phyloP scores from a whole-genome alignment of 2,888 invertebrate species.

The Tridacna gigas region DNA sequence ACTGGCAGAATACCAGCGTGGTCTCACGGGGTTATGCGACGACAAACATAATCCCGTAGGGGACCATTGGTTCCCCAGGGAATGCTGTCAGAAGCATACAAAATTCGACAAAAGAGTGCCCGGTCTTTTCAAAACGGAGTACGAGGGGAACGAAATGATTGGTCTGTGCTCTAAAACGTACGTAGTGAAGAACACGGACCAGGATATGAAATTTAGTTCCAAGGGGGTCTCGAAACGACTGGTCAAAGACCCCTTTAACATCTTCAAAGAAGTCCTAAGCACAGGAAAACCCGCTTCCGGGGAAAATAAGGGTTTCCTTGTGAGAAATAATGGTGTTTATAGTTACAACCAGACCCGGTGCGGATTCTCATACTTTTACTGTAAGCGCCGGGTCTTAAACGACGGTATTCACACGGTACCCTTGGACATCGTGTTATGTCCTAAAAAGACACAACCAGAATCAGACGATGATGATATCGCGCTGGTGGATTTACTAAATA shows the following conservation, averaged over 20 bases:
- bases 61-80: slow-evolving; percentile 38
- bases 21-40: slow-evolving; percentile 46
- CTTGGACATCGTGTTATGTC: slow-evolving; percentile 35
- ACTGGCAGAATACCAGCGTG: slow-evolving; percentile 23
- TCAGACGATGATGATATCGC: slow-evolving; percentile 16
- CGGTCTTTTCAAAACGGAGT: slow-evolving; percentile 38
- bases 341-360: slow-evolving; percentile 33
- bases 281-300: slow-evolving; percentile 29
- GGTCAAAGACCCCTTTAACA: slow-evolving; percentile 28
- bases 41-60: slow-evolving; percentile 38
- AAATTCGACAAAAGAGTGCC: slow-evolving; percentile 37
- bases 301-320: slow-evolving; percentile 30
- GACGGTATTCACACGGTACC: slow-evolving; percentile 41
- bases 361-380: slow-evolving; percentile 49
- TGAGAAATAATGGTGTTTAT: slow-evolving; percentile 42
- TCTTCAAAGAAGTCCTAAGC: slow-evolving; percentile 22
- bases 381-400: slow-evolving; percentile 41
- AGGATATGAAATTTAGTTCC: slow-evolving; percentile 43
- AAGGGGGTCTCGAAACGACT: slow-evolving; percentile 37
- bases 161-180: slow-evolving; percentile 58
- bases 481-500: slow-evolving; percentile 7
- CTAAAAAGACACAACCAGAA: slow-evolving; percentile 13
- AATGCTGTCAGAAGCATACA: slow-evolving; percentile 44
- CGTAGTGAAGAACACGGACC: slow-evolving; percentile 42
- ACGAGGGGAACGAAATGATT: slow-evolving; percentile 22